Evolutionary conservation across 1,140 invertebrate genomes (phyloP).

Genomic region (Ostrea denselamellosa): DNA sequence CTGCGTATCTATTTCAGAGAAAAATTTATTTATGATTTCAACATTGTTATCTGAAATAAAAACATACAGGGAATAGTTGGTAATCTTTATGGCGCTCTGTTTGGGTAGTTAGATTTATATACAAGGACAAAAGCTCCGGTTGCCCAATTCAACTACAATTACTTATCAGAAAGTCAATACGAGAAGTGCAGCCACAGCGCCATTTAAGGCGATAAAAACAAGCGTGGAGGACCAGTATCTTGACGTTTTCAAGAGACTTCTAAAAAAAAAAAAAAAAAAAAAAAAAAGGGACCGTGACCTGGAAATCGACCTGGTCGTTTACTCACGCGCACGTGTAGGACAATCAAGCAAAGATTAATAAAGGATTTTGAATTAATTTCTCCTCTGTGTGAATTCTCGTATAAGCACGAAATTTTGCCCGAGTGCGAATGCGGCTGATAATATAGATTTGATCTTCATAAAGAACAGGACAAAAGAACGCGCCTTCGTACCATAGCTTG

Average conservation of each 20-base stretch:
- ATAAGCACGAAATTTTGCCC: constrained; percentile 8
- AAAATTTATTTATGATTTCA: not conserved
- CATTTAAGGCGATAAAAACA: constrained; percentile 17
- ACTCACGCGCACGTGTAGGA: constrained; percentile 6
- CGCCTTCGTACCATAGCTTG: not conserved
- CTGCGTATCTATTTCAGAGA: constrained; percentile 8
- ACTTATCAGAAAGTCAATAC: constrained; percentile 31
- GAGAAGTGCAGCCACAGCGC: not conserved
- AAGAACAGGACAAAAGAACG: not conserved
- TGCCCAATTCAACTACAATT: constrained; percentile 32
- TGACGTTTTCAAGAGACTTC: constrained; percentile 25
- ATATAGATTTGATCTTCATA: constrained; percentile 23
- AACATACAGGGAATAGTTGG: not conserved
- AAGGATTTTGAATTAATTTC: constrained; percentile 23
- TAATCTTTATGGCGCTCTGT: not conserved
- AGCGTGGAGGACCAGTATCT: not conserved
- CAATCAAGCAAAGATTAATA: not conserved
- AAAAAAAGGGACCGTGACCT: not conserved
- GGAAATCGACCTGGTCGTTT: not conserved
- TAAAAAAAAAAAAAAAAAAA: not conserved
- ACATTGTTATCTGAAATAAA: constrained; percentile 24
- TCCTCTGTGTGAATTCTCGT: not conserved
- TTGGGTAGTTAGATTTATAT: not conserved
- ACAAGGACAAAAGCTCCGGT: constrained; percentile 11
- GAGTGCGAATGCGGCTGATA: not conserved